Evolutionary conservation across 1,140 invertebrate genomes (phyloP).

Genomic region (Sarcophaga bullata): DNA sequence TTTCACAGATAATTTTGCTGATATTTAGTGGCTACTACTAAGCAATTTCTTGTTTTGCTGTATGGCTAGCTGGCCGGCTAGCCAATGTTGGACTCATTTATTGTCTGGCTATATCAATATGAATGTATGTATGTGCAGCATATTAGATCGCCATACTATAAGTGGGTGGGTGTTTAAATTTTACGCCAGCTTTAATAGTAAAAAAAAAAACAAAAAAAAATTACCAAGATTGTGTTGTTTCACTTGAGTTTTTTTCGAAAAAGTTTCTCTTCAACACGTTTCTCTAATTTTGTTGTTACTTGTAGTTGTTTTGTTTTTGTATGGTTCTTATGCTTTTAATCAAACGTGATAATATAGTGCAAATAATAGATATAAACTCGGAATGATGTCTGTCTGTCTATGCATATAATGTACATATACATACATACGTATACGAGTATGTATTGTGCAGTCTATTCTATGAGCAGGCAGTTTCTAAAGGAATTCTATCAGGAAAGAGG

Average conservation of each 20-base stretch:
- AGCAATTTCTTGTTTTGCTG: not conserved
- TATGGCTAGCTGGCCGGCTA: not conserved
- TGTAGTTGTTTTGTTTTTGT: slow-evolving; percentile 33
- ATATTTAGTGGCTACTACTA: slow-evolving; percentile 40
- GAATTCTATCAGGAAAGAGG: too few species aligned
- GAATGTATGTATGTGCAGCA: not conserved
- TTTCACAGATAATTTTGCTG: slow-evolving; percentile 26
- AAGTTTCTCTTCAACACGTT: slow-evolving; percentile 33
- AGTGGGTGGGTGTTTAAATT: slow-evolving; percentile 31
- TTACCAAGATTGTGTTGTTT: slow-evolving; percentile 1
- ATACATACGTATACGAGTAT: too few species aligned
- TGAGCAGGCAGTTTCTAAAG: too few species aligned
- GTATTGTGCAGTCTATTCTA: too few species aligned
- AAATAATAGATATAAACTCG: slow-evolving; percentile 59
- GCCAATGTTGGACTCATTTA: not conserved
- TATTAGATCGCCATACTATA: not conserved
- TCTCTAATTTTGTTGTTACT: not conserved
- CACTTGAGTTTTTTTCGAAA: too few species aligned
- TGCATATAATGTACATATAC: too few species aligned
- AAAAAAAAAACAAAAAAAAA: not conserved
- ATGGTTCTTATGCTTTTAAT: slow-evolving; percentile 48
- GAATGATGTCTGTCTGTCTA: too few species aligned
- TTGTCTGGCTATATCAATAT: not conserved
- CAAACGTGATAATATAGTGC: slow-evolving; percentile 66
- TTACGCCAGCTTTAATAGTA: slow-evolving; percentile 19